Evolutionary conservation across 92 coral and sea anemone species (phyloP).

Genomic region (Desmophyllum pertusum): DNA sequence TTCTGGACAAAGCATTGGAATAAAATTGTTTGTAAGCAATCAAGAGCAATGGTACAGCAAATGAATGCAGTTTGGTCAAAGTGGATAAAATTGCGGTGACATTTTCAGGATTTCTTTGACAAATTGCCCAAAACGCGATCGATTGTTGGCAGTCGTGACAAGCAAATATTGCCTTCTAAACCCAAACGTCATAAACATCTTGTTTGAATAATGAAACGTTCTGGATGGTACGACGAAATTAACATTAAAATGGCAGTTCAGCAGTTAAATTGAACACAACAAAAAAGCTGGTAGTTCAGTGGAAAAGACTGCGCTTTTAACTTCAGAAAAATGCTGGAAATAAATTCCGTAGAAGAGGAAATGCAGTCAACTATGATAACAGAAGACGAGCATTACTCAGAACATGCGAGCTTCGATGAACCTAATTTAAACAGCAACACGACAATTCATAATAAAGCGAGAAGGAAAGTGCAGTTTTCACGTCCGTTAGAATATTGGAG

Average conservation of each 20-base stretch:
- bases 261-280: no score
- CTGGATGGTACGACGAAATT: neutral
- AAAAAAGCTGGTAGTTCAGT: neutral
- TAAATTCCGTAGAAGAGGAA: neutral
- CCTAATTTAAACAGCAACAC: neutral
- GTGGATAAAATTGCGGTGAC: neutral
- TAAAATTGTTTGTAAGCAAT: neutral
- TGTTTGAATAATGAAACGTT: neutral
- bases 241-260: no score
- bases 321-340: neutral
- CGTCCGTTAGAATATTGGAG: conserved; percentile 73
- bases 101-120: conserved; percentile 2
- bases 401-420: conserved; percentile 1
- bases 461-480: conserved; percentile 71
- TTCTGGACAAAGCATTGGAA: neutral
- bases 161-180: neutral
- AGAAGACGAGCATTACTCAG: neutral
- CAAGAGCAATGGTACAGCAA: neutral
- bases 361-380: neutral
- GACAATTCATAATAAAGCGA: neutral
- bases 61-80: neutral
- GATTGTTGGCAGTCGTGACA: neutral
- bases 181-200: neutral
- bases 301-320: neutral
- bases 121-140: neutral